These are phyloP conservation scores for Astreopora myriophthalma DNA, from an alignment of 64 coral and sea anemone species.

Conservation along the genomic window DNA sequence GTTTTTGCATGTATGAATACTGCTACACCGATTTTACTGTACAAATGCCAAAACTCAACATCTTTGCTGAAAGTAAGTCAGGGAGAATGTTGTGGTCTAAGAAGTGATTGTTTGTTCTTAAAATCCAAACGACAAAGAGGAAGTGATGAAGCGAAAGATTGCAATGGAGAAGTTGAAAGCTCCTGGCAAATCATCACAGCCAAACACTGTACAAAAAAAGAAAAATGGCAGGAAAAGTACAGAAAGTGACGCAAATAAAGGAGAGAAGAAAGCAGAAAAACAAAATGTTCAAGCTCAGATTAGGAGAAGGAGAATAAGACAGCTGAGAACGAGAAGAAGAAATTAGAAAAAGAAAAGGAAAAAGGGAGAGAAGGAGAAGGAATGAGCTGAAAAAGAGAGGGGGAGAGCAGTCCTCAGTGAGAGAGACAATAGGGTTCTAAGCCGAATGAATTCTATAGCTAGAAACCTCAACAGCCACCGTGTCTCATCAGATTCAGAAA, in stretches of 20 bases:
- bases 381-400: too few species aligned
- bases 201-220: not conserved
- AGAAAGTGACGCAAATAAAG: not conserved
- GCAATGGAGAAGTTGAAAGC: not conserved
- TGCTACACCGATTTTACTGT: too few species aligned
- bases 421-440: not conserved
- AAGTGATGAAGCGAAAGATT: not conserved
- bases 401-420: not conserved
- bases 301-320: not conserved
- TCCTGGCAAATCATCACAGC: not conserved
- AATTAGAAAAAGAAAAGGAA: too few species aligned
- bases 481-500: too few species aligned
- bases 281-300: not conserved
- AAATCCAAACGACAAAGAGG: not conserved
- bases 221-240: not conserved
- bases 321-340: not conserved
- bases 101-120: not conserved
- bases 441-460: not conserved
- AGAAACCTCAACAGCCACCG: too few species aligned
- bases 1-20: too few species aligned
- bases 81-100: too few species aligned
- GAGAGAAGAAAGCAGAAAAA: too few species aligned
- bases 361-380: too few species aligned
- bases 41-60: too few species aligned
- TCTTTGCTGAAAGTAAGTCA: too few species aligned